Conservation (phyloP, 1,140 invertebrate genomes). For the Ceratina calcarata region DNA sequence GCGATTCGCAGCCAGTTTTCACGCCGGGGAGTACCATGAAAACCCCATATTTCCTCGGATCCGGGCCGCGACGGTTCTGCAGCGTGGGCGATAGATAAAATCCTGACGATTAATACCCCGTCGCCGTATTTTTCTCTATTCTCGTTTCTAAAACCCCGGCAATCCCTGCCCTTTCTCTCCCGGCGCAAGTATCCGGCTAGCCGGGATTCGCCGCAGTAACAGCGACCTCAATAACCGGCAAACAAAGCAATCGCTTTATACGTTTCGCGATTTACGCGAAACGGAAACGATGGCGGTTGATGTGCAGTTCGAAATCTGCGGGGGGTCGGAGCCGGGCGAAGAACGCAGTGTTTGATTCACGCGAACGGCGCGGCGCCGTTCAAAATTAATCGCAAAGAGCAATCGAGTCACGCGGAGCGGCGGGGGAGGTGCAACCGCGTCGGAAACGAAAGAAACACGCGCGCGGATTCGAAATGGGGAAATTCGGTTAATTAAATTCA, state of each 20-base stretch:
- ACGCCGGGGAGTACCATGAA: not conserved
- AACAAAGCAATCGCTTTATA: not conserved
- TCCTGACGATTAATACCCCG: conserved; percentile 65
- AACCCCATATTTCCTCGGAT: conserved; percentile 19
- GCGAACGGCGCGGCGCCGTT: no score
- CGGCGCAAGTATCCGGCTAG: no score
- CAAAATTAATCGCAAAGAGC: not conserved
- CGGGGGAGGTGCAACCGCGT: not conserved
- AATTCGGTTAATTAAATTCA: conserved; percentile 41
- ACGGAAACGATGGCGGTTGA: not conserved
- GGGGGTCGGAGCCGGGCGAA: no score
- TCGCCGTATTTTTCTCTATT: conserved; percentile 13
- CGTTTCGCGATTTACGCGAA: not conserved
- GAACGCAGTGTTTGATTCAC: no score
- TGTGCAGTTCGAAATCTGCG: not conserved
- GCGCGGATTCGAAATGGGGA: not conserved
- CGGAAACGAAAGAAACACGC: not conserved
- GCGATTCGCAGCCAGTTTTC: not conserved
- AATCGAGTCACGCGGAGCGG: not conserved
- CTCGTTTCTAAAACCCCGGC: no score
- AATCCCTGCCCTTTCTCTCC: no score
- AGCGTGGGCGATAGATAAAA: conserved; percentile 63
- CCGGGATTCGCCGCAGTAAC: no score
- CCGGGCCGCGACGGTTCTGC: conserved; percentile 9
- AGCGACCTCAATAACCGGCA: not conserved